These are phyloP conservation scores for Chaetorhynchus papuensis DNA, from an alignment of 2,113 vertebrate species.

Conservation along the genomic window DNA sequence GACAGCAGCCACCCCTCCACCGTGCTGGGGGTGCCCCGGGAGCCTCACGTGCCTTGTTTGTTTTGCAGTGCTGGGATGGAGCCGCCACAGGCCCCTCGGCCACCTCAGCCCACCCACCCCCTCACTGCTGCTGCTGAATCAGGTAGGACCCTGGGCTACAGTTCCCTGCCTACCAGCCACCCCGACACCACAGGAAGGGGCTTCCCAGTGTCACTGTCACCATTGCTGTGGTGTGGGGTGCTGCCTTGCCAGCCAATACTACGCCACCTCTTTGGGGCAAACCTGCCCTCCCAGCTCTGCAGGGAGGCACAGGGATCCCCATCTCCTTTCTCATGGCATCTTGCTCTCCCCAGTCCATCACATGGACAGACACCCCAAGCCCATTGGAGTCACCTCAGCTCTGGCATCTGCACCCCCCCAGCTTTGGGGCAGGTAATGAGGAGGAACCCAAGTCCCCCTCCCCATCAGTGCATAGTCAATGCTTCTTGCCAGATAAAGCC, in stretches of 20 bases:
- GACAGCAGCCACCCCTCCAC: fast-evolving
- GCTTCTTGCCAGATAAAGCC: not conserved
- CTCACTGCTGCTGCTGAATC: not conserved
- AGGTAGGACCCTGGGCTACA: conserved; percentile 20
- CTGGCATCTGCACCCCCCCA: not conserved
- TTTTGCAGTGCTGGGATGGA: conserved; percentile 46
- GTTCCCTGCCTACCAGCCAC: not conserved
- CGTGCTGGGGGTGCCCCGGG: not conserved
- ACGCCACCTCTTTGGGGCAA: fast-evolving
- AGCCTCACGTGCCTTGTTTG: not conserved
- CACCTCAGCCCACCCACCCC: not conserved
- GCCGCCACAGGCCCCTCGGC: not conserved
- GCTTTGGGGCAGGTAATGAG: fast-evolving
- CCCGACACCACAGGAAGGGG: not conserved
- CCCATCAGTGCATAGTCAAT: not conserved
- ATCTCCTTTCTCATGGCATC: not conserved
- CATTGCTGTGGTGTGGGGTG: fast-evolving
- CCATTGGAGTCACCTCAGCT: not conserved
- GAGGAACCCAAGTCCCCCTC: not conserved
- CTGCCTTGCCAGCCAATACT: not conserved
- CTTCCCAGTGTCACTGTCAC: fast-evolving
- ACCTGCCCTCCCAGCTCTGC: not conserved
- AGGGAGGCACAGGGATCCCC: not conserved
- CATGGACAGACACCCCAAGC: not conserved
- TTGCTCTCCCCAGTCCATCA: not conserved